These are phyloP conservation scores for Morus bassanus DNA, from an alignment of 2,797 vertebrate species.

Conservation along the genomic window DNA sequence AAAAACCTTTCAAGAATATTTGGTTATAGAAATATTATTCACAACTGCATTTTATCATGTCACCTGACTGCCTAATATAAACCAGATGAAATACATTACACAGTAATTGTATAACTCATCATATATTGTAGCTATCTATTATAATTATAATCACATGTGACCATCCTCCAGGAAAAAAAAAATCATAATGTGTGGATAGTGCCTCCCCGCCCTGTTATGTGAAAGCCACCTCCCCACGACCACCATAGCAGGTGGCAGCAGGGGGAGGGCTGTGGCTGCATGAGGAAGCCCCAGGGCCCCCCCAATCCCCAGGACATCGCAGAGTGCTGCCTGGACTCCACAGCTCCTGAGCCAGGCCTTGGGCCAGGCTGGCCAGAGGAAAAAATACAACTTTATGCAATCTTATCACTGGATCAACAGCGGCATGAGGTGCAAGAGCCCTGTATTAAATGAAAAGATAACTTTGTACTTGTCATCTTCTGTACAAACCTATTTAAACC, in stretches of 20 bases:
- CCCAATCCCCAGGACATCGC: rapidly evolving
- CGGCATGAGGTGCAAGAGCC: background rate
- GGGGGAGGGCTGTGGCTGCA: too few species aligned
- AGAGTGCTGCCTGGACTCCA: rapidly evolving
- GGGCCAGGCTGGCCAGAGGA: background rate
- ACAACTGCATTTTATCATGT: background rate
- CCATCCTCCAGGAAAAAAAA: background rate
- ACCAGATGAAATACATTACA: background rate
- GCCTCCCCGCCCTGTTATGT: rapidly evolving
- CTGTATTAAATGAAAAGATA: background rate
- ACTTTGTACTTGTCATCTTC: background rate
- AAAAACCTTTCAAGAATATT: background rate
- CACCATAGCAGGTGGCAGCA: background rate
- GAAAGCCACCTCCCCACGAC: too few species aligned
- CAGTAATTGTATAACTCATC: background rate
- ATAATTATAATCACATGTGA: rapidly evolving
- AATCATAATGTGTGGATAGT: rapidly evolving
- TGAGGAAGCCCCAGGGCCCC: background rate
- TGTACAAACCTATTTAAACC: background rate
- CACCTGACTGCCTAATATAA: background rate
- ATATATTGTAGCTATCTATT: background rate
- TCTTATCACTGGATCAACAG: background rate
- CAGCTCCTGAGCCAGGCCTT: background rate
- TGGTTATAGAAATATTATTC: background rate
- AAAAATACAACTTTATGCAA: background rate